These are phyloP conservation scores for Micronycteris hirsuta DNA, from an alignment of 2,113 vertebrate genomes.

Conservation along the genomic window DNA sequence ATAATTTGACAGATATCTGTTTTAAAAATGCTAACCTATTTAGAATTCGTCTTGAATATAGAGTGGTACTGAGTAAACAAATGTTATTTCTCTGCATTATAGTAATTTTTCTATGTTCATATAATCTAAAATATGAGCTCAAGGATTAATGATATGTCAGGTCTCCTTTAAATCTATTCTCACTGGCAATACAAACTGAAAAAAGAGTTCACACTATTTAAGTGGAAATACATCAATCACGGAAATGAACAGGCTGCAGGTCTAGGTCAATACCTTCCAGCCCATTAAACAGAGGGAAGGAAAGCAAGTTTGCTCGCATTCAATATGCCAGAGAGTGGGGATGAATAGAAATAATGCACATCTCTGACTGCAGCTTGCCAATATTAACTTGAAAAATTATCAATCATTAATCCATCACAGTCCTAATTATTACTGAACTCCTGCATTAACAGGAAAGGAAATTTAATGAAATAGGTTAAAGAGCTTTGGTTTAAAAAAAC, in stretches of 20 bases:
- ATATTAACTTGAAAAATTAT: conserved; percentile 79
- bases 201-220: conserved; percentile 67
- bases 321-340: conserved; percentile 63
- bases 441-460: conserved; percentile 66
- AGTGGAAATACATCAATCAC: conserved; percentile 74
- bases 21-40: background rate
- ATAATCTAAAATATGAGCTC: conserved; percentile 46
- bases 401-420: conserved; percentile 78
- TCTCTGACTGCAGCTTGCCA: conserved; percentile 72
- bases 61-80: background rate
- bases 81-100: conserved; percentile 35
- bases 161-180: conserved; percentile 65
- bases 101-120: conserved; percentile 45
- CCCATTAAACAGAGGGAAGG: conserved; percentile 79
- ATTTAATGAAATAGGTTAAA: conserved; percentile 70
- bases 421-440: conserved; percentile 72
- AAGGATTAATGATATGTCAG: conserved; percentile 66
- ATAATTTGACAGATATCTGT: background rate
- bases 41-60: background rate
- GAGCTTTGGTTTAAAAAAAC: conserved; percentile 51
- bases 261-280: conserved; percentile 78
- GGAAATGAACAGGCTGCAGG: conserved; percentile 69
- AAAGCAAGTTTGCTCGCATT: conserved; percentile 75
- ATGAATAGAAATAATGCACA: conserved; percentile 72
- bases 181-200: conserved; percentile 60